Evolutionary conservation across 2,888 invertebrate species (phyloP).

Genomic region (Electrophaes corylata): DNA sequence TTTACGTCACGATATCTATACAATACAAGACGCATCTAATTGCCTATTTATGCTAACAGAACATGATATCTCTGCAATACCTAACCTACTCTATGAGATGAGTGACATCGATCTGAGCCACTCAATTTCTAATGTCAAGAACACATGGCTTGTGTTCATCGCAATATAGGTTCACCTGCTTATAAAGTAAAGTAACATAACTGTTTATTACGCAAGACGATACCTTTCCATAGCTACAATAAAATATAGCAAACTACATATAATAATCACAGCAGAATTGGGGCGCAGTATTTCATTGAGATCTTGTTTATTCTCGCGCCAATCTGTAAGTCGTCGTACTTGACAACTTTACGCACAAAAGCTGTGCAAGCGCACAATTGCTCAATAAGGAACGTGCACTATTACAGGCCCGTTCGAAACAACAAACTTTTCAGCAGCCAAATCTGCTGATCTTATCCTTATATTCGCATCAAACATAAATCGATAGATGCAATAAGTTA

Average conservation of each 20-base stretch:
- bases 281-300: conserved; percentile 51
- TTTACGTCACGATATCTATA: conserved; percentile 39
- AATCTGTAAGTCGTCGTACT: conserved; percentile 57
- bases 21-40: conserved; percentile 37
- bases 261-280: conserved; percentile 43
- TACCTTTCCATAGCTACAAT: conserved; percentile 25
- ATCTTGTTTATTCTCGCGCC: conserved; percentile 48
- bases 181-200: neutral
- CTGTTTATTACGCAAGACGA: conserved; percentile 10
- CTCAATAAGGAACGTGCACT: conserved; percentile 45
- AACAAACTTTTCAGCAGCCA: conserved; percentile 23
- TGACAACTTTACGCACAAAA: conserved; percentile 59
- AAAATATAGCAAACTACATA: conserved; percentile 36
- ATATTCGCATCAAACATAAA: conserved; percentile 11
- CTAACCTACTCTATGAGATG: conserved; percentile 1
- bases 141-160: no score
- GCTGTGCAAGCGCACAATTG: conserved; percentile 49
- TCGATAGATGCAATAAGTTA: neutral
- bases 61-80: conserved; percentile 24
- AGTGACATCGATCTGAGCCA: conserved; percentile 22
- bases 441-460: conserved; percentile 17
- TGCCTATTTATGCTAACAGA: conserved; percentile 39
- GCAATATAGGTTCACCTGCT: neutral
- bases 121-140: neutral
- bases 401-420: conserved; percentile 25